These are phyloP conservation scores for Abrostola tripartita DNA, from an alignment of 2,888 invertebrate genomes.

Conservation along the genomic window DNA sequence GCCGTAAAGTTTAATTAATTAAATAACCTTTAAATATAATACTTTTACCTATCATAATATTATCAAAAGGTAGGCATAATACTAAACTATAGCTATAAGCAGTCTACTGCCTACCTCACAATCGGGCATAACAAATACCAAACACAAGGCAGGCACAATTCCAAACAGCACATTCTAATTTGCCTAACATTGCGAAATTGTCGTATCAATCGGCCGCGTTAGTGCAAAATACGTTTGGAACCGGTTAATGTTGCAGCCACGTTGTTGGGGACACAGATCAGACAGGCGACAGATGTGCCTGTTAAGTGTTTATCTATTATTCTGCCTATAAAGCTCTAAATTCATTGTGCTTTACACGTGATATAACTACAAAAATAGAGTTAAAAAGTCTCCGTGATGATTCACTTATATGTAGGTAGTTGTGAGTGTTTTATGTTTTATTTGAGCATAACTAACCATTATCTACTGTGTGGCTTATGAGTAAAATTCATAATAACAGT, in stretches of 20 bases:
- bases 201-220: constrained; percentile 44
- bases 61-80: too few species aligned
- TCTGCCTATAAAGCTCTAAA: background rate
- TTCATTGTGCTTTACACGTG: too few species aligned
- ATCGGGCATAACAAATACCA: constrained; percentile 4
- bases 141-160: constrained; percentile 17
- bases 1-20: too few species aligned
- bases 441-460: too few species aligned
- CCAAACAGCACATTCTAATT: constrained; percentile 39
- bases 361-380: too few species aligned
- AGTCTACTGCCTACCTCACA: background rate
- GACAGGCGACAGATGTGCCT: background rate
- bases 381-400: background rate
- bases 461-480: too few species aligned
- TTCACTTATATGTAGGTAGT: too few species aligned
- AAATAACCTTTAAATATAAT: too few species aligned
- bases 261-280: constrained; percentile 20
- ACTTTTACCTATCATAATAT: too few species aligned
- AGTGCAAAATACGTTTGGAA: constrained; percentile 48
- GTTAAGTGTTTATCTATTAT: background rate
- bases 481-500: too few species aligned
- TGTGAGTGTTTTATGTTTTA: too few species aligned
- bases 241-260: constrained; percentile 46
- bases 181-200: constrained; percentile 48
- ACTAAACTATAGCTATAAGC: too few species aligned